Conservation (phyloP, 1,140 invertebrate species). For the Magallana gigas region DNA sequence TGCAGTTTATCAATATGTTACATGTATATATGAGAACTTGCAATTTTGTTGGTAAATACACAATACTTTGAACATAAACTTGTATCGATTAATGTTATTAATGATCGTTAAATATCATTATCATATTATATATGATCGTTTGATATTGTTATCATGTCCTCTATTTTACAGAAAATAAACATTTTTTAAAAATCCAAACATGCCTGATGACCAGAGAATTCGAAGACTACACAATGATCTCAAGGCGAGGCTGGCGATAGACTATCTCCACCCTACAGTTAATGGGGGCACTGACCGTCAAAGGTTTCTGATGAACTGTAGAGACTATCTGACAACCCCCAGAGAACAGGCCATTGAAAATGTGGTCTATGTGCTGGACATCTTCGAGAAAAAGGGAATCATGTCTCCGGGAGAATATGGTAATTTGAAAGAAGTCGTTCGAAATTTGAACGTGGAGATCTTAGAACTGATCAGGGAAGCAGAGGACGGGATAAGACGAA, state of each 20-base stretch:
- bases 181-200: not conserved
- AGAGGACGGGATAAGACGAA: not conserved
- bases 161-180: not conserved
- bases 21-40: too few species aligned
- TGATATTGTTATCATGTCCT: not conserved
- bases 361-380: not conserved
- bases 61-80: not conserved
- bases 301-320: not conserved
- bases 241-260: not conserved
- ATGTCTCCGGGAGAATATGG: not conserved
- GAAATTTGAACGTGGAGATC: not conserved
- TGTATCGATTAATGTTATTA: not conserved
- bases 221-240: not conserved
- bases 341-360: not conserved
- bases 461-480: not conserved
- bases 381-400: not conserved
- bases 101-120: too few species aligned
- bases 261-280: not conserved
- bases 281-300: not conserved
- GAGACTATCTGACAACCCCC: not conserved
- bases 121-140: too few species aligned
- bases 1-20: too few species aligned
- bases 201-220: not conserved
- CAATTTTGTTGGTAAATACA: too few species aligned
- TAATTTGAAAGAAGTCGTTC: not conserved